Evolutionary conservation across 1,140 invertebrate genomes (phyloP).

Genomic region (Battus philenor): DNA sequence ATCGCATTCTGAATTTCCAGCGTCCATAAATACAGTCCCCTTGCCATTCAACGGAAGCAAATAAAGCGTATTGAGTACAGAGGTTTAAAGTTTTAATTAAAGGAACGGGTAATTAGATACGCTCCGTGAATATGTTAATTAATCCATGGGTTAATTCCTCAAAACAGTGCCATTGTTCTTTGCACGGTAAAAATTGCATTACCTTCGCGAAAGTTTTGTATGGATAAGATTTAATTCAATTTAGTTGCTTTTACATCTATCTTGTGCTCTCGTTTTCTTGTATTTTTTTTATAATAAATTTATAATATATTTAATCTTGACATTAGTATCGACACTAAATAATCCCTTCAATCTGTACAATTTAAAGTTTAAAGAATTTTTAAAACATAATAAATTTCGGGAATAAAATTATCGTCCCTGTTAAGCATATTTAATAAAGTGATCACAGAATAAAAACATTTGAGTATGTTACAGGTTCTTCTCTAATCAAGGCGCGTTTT

Average conservation of each 20-base stretch:
- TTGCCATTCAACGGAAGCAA: conserved; percentile 47
- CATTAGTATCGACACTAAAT: too few species aligned
- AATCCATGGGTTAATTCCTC: conserved; percentile 65
- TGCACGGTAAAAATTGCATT: conserved; percentile 52
- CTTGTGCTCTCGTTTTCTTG: too few species aligned
- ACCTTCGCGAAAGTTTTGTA: conserved; percentile 24
- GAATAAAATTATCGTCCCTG: too few species aligned
- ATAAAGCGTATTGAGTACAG: conserved; percentile 46
- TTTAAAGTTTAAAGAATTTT: too few species aligned
- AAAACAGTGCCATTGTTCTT: conserved; percentile 64
- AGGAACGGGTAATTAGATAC: conserved; percentile 65
- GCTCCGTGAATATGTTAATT: conserved; percentile 68
- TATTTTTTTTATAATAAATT: too few species aligned
- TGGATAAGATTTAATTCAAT: conserved; percentile 10
- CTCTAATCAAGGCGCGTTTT: too few species aligned
- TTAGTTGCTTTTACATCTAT: too few species aligned
- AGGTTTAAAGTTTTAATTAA: conserved; percentile 69
- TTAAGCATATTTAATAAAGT: too few species aligned
- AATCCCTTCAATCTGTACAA: too few species aligned
- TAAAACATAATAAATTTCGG: not conserved
- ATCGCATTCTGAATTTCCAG: conserved; percentile 15
- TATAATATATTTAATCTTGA: too few species aligned
- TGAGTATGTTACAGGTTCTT: too few species aligned
- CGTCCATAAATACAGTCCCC: conserved; percentile 36
- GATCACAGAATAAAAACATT: too few species aligned